Evolutionary conservation across 2,888 invertebrate species (phyloP).

Genomic region (Cosmopolites sordidus): DNA sequence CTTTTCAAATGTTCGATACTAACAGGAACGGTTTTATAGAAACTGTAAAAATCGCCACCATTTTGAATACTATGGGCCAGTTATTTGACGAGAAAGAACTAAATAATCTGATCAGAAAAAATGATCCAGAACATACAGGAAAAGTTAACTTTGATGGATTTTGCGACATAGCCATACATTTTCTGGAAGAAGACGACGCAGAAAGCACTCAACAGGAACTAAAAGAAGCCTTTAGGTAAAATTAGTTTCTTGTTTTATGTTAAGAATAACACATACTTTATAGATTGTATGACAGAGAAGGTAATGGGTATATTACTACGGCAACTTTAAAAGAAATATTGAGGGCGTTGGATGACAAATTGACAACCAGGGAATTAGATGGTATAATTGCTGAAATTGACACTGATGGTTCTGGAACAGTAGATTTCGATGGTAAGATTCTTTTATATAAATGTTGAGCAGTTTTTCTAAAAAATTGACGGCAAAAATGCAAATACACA

Average conservation of each 20-base stretch:
- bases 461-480: too few relatives aligned
- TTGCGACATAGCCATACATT: constrained; percentile 86
- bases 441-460: too few relatives aligned
- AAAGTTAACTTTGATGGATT: constrained; percentile 94
- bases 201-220: constrained; percentile 95
- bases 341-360: constrained; percentile 87
- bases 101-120: constrained; percentile 81
- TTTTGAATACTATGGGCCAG: constrained; percentile 92
- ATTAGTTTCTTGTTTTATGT: too few relatives aligned
- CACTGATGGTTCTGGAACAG: constrained; percentile 96
- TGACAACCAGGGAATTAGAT: constrained; percentile 87
- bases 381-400: constrained; percentile 98
- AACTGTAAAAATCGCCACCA: constrained; percentile 84
- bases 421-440: constrained; percentile 90
- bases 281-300: constrained; percentile 91
- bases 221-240: constrained; percentile 87
- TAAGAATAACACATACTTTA: too few relatives aligned
- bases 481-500: too few relatives aligned
- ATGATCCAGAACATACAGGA: constrained; percentile 87
- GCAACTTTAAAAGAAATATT: constrained; percentile 90
- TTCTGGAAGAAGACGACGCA: constrained; percentile 93
- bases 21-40: constrained; percentile 90
- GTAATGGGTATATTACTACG: constrained; percentile 90
- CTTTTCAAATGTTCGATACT: constrained; percentile 96
- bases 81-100: constrained; percentile 89